A percentile compares a stretch with the other conserved stretches of the same genome.
Evolutionary conservation across 2,888 invertebrate genomes (phyloP).

Genomic region (Latrodectus elegans): DNA sequence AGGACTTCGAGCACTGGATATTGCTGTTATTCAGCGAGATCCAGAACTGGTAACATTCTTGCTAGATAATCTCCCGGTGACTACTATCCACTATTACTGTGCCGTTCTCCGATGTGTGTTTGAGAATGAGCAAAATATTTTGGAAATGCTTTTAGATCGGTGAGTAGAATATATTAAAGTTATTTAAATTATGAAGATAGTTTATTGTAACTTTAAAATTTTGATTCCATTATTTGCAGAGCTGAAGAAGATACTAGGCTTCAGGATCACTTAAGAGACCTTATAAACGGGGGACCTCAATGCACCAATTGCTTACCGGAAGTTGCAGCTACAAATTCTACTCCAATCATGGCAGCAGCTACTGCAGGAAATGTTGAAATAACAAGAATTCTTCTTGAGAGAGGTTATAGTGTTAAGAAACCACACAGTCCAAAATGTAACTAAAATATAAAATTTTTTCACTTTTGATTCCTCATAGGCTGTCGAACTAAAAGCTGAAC

Average conservation of each 20-base stretch:
- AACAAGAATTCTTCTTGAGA: slow-evolving; percentile 81
- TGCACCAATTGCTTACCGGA: slow-evolving; percentile 73
- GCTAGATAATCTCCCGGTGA: slow-evolving; percentile 77
- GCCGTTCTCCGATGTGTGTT: slow-evolving; percentile 82
- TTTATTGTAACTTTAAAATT: background rate
- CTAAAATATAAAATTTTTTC: background rate
- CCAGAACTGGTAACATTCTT: slow-evolving; percentile 81
- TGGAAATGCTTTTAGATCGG: slow-evolving; percentile 79
- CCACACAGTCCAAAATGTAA: slow-evolving; percentile 81
- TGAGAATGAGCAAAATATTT: slow-evolving; percentile 80
- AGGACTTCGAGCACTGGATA: slow-evolving; percentile 82
- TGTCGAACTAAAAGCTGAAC: too few relatives aligned
- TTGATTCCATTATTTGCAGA: slow-evolving; percentile 6
- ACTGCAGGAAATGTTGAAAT: slow-evolving; percentile 83
- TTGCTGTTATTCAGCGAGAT: slow-evolving; percentile 81
- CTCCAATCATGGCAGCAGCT: slow-evolving; percentile 83
- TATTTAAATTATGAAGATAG: background rate
- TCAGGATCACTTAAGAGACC: slow-evolving; percentile 18
- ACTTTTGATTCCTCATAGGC: too few relatives aligned
- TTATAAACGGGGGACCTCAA: slow-evolving; percentile 43
- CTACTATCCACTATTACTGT: slow-evolving; percentile 79
- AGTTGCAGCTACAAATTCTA: slow-evolving; percentile 79
- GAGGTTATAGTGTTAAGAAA: slow-evolving; percentile 80
- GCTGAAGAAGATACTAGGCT: slow-evolving; percentile 34
- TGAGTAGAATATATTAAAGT: slow-evolving; percentile 71